Conservation (phyloP, 2,797 vertebrate genomes). For the Channa striata region DNA sequence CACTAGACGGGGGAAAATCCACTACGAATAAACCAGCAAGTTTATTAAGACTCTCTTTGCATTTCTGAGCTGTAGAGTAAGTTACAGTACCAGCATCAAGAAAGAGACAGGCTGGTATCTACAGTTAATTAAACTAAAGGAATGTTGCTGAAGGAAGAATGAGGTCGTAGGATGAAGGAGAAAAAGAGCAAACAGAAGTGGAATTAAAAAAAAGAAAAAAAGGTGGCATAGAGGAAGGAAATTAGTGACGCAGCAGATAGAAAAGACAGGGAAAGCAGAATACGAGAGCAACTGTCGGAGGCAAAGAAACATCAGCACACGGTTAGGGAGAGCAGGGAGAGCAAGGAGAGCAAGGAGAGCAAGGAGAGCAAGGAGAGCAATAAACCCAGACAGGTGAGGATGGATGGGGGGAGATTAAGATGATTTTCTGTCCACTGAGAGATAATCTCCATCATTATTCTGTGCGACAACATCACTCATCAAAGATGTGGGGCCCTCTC, state of each 20-base stretch:
- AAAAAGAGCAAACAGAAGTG: neutral
- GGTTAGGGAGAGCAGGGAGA: neutral
- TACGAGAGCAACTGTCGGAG: slow-evolving; percentile 7
- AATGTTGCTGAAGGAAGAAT: neutral
- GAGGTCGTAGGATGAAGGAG: neutral
- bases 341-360: slow-evolving; percentile 40
- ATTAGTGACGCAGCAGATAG: neutral
- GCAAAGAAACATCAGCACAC: slow-evolving; percentile 23
- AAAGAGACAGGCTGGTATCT: neutral
- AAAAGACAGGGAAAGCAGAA: neutral
- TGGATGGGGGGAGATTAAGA: slow-evolving; percentile 21
- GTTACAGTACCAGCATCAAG: slow-evolving; percentile 29
- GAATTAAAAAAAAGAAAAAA: neutral
- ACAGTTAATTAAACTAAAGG: slow-evolving; percentile 1
- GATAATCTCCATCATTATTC: slow-evolving; percentile 44
- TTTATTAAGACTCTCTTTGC: slow-evolving; percentile 34
- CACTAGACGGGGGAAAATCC: slow-evolving; percentile 5
- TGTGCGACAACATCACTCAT: slow-evolving; percentile 7
- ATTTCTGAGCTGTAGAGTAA: slow-evolving; percentile 48
- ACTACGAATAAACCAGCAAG: slow-evolving; percentile 44
- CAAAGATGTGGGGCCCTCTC: slow-evolving; percentile 9
- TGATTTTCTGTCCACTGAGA: slow-evolving; percentile 35
- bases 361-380: slow-evolving; percentile 40
- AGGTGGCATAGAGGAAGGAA: neutral
- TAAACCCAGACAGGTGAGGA: slow-evolving; percentile 38